phyloP scores from a whole-genome alignment of 1,140 invertebrate species.

The Drosophila pectinifera region DNA sequence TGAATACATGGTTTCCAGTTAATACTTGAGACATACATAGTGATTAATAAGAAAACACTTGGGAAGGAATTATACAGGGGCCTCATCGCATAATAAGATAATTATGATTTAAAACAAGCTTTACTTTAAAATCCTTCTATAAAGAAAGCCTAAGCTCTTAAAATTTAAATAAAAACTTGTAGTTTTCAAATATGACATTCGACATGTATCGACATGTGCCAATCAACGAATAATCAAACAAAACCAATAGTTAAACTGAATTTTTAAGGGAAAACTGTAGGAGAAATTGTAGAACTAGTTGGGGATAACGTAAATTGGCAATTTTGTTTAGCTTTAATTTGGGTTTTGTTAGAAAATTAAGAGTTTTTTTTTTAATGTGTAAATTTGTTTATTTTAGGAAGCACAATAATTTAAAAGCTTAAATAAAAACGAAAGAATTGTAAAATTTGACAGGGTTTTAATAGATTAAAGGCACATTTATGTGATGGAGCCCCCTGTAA shows the following conservation, averaged over 20 bases:
- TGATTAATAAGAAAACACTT: background rate
- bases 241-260: too few relatives aligned
- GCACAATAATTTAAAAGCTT: background rate
- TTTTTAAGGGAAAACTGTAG: too few relatives aligned
- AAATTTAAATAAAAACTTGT: too few relatives aligned
- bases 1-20: background rate
- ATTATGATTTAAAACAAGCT: background rate
- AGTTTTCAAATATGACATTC: too few relatives aligned
- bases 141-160: background rate
- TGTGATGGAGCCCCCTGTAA: constrained; percentile 3
- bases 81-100: background rate
- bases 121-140: background rate
- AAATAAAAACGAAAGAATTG: background rate
- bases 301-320: too few relatives aligned
- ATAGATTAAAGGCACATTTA: background rate
- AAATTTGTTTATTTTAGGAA: too few relatives aligned
- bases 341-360: too few relatives aligned
- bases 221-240: too few relatives aligned
- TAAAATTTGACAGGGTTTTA: background rate
- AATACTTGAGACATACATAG: background rate
- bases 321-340: too few relatives aligned
- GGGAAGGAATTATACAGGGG: background rate
- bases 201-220: too few relatives aligned
- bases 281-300: too few relatives aligned
- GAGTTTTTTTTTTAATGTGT: too few relatives aligned